Evolutionary conservation across 2,113 vertebrate genomes (phyloP).

Genomic region (Lichenostomus cassidix): DNA sequence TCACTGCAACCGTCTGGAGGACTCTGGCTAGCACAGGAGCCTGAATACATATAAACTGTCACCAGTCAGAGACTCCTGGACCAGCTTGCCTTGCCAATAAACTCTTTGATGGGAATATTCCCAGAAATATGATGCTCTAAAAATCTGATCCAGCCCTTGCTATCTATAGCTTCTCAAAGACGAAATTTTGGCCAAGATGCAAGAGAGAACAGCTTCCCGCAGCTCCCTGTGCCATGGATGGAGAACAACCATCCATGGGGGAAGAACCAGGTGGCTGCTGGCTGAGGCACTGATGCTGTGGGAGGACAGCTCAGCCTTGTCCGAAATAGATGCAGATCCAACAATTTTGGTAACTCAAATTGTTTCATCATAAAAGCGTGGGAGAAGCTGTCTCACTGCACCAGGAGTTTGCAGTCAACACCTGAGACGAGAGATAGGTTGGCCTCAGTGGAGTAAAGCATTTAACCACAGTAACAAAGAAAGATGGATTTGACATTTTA

Average conservation of each 20-base stretch:
- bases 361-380: rapidly evolving
- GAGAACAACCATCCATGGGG: background rate
- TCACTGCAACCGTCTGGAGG: background rate
- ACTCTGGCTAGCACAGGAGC: background rate
- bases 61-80: background rate
- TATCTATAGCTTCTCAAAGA: background rate
- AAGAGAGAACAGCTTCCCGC: background rate
- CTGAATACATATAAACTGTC: background rate
- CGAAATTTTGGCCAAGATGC: background rate
- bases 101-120: slow-evolving; percentile 5
- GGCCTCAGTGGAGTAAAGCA: background rate
- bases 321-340: background rate
- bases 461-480: background rate
- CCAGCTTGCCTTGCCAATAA: slow-evolving; percentile 1
- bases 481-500: background rate
- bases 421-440: rapidly evolving
- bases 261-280: background rate
- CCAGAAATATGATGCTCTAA: slow-evolving; percentile 33
- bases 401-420: background rate
- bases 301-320: background rate
- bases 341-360: background rate
- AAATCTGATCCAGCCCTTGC: background rate
- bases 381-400: background rate
- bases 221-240: background rate
- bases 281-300: background rate